Evolutionary conservation across 1,140 invertebrate genomes (phyloP), one percentile per base, ranked within the genome.

Genomic region (Steinernema khuongi): DNA sequence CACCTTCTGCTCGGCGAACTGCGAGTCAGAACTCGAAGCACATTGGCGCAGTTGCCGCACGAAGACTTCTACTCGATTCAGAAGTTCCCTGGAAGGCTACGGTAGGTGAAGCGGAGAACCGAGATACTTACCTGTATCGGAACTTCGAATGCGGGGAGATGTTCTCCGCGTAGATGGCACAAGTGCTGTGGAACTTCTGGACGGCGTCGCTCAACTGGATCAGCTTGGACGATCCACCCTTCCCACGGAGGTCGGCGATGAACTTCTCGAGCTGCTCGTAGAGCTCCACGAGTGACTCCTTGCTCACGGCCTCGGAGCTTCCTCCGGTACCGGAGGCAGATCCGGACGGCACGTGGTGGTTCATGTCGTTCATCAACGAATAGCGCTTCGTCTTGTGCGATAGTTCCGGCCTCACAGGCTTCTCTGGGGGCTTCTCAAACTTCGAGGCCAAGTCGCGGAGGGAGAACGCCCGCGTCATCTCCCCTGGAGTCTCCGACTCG

Each of bases 101-200:
- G 44, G 41, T 31, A n/a, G 33, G 11, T 19, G 22, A 18, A 22
- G 7, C 0, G 26, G 36, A 31, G 50, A 66, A 32, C 31, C 17
- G 36, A 76, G 28, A 68, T 22, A 4, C 76, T 73, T 60, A 85
- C 82, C 80, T 75, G 70, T 78, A 84, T 36, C 79, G 70, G 71
- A 84, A 84, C 72, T 84, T 84, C 50, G 79, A 83, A 74, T 84
- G 83, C n/a, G 83, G 83, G 1, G 84, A 80, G 50, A 84, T 84
- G 70, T 85, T 83, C 66, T 84, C 83, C 1, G 82, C 83, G 71
- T 83, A 84, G 68, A 84, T 79, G 29, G 75, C 70, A 69, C 81
- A 84, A n/a, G 77, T 81, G 17, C 75, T 67, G 72, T 84, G 83
- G 71, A 84, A 85, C 72, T 84, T 76, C 72, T 84, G 76, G 18